Percentiles rank a stretch among this genome's conserved stretches.
Conservation (phyloP, 2,888 invertebrate genomes). For the Ypsolopha scabrella region DNA sequence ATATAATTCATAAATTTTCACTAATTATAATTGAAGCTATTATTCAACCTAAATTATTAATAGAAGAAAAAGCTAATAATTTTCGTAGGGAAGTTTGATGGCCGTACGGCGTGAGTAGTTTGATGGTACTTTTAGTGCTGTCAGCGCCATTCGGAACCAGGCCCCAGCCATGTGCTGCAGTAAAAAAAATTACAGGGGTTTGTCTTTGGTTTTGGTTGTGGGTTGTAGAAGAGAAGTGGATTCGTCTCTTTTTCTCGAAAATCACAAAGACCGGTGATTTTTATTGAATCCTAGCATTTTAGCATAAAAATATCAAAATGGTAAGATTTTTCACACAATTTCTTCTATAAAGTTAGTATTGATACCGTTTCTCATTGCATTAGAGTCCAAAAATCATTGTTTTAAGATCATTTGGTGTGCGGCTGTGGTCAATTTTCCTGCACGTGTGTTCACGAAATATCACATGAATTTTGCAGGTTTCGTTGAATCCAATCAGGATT, state of each 20-base stretch:
- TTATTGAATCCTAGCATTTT: not conserved
- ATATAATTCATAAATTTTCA: too few relatives aligned
- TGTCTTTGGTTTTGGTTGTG: not conserved
- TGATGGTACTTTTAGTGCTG: too few relatives aligned
- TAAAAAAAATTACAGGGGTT: not conserved
- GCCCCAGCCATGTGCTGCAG: too few relatives aligned
- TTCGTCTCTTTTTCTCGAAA: conserved; percentile 4
- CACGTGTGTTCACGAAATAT: conserved; percentile 6
- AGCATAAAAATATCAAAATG: conserved; percentile 7
- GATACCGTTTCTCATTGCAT: not conserved
- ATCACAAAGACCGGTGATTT: conserved; percentile 7
- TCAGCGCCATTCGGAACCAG: too few relatives aligned
- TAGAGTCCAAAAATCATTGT: not conserved
- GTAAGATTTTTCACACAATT: conserved; percentile 3
- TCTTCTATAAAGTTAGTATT: not conserved
- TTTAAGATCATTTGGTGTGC: not conserved
- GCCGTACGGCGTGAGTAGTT: too few relatives aligned
- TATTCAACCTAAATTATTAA: too few relatives aligned
- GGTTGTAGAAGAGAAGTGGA: too few relatives aligned
- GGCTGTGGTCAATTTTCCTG: conserved; percentile 1
- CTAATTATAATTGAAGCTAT: too few relatives aligned
- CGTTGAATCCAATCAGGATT: conserved; percentile 93
- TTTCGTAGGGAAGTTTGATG: too few relatives aligned
- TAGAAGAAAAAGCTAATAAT: too few relatives aligned
- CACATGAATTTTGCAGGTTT: conserved; percentile 68